Evolutionary conservation across 2,888 invertebrate species (phyloP), one percentile per base, ranked within the genome.

Genomic region (Pollenia griseotomentosa): DNA sequence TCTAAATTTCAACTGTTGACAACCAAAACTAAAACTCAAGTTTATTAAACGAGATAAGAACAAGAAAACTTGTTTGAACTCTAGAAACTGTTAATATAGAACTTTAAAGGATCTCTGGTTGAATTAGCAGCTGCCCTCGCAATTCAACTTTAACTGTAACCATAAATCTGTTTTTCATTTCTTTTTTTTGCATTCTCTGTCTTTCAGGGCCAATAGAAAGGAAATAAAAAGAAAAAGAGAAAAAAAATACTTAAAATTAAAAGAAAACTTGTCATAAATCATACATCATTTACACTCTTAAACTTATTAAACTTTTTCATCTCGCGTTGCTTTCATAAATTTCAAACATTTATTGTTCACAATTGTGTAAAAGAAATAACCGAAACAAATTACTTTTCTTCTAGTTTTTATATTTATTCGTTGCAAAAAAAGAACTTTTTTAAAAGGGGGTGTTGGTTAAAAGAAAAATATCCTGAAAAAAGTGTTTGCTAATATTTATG

Each of bases 331-430:
- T 51, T 79, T 79, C 70, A 79, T 75, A 82, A 74, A 68, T 75
- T 51, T 68, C 33, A 75, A 70, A 68, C 68, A 82, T 75, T 82
- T 75, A 82, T 75, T 82, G 82, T 82, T 74, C n/a, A 33, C 53
- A 82, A 75, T 68, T 75, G 68, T 75, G 57, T 66, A 53, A 44
- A 46, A 71, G 42, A 68, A 74, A 65, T 65, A 68, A 68, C 42
- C 73, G 48, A 73, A 81, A 73, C 73, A 73, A 81, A 81, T 80
- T 53, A 55, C 61, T 55, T 51, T 70, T 80, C 12, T 61, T 61
- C 8, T 51, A 51, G 2, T 48, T 40, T 51, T 40, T 23, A 14
- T 55, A 16, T 44, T 77, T 66, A 12, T 44, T 44, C 10, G n/a
- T 3, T 55, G 9, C 9, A 33, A 0, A 61, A 61, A 61, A 61